Percentiles rank a stretch among this genome's conserved stretches.
Evolutionary conservation across 2,888 invertebrate genomes (phyloP).

Genomic region (Synanthedon andrenaeformis): DNA sequence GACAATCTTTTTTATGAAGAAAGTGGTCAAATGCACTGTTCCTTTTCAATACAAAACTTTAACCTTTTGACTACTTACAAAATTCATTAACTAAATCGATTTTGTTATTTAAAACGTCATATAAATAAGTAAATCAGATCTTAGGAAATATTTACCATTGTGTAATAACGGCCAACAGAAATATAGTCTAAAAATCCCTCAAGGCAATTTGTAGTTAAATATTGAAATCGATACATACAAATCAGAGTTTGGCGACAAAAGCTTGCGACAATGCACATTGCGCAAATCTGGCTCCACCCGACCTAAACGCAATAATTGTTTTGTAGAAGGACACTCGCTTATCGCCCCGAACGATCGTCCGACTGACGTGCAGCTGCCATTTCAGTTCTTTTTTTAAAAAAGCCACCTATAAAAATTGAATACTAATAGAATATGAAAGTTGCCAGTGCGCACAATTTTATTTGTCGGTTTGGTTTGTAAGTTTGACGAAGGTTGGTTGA

Average conservation of each 20-base stretch:
- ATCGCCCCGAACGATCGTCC: constrained; percentile 43
- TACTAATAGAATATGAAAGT: constrained; percentile 18
- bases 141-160: too few relatives aligned
- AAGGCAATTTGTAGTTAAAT: background rate
- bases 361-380: constrained; percentile 52
- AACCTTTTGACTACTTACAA: too few relatives aligned
- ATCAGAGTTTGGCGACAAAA: constrained; percentile 31
- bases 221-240: constrained; percentile 17
- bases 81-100: too few relatives aligned
- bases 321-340: constrained; percentile 57
- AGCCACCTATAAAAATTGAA: constrained; percentile 25
- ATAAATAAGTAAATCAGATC: too few relatives aligned
- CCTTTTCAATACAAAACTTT: too few relatives aligned
- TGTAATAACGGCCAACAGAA: too few relatives aligned
- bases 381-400: constrained; percentile 37
- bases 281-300: constrained; percentile 38
- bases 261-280: constrained; percentile 36
- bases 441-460: background rate
- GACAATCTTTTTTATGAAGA: too few relatives aligned
- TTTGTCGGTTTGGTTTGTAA: too few relatives aligned
- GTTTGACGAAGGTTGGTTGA: too few relatives aligned
- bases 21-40: too few relatives aligned
- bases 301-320: constrained; percentile 55
- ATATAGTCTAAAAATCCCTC: background rate
- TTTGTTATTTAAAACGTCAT: too few relatives aligned